A percentile compares a stretch with the other conserved stretches of the same genome.
These are phyloP conservation scores for Ceratotherium simum DNA, from an alignment of 2,113 vertebrate species.

Conservation along the genomic window DNA sequence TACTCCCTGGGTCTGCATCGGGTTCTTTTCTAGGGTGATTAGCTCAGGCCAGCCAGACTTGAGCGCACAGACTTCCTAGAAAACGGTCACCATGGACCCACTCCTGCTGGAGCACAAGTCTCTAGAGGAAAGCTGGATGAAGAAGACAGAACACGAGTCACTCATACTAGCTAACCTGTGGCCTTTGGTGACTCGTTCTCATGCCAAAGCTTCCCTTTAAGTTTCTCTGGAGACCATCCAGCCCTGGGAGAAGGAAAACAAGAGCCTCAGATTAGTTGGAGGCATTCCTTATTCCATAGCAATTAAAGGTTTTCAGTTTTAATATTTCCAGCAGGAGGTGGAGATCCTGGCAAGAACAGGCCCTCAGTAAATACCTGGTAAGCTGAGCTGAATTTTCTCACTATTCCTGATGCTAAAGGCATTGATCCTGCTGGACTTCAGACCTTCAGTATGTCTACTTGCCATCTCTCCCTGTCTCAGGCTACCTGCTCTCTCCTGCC, in stretches of 20 bases:
- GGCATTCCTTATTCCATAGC: not conserved
- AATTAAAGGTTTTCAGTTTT: slow-evolving; percentile 27
- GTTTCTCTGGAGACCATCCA: slow-evolving; percentile 17
- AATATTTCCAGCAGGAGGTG: not conserved
- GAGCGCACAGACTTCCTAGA: not conserved
- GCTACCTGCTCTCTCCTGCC: not conserved
- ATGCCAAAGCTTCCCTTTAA: not conserved
- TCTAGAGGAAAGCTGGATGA: not conserved
- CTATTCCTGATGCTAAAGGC: not conserved
- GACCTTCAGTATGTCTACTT: not conserved
- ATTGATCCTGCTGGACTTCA: not conserved
- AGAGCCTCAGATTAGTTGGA: not conserved
- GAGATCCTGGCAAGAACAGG: not conserved
- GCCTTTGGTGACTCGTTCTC: not conserved
- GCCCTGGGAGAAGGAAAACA: not conserved
- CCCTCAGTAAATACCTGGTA: not conserved
- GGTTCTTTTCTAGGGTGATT: not conserved
- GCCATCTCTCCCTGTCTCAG: not conserved
- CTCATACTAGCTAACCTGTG: not conserved
- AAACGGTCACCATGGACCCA: not conserved
- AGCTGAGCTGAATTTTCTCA: not conserved
- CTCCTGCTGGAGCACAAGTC: not conserved
- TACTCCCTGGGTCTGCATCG: not conserved
- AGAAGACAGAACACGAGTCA: not conserved
- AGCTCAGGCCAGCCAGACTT: not conserved